Evolutionary conservation across 1,140 invertebrate species (phyloP), one percentile per base, ranked within the genome.

Genomic region (Dendrolimus kikuchii): DNA sequence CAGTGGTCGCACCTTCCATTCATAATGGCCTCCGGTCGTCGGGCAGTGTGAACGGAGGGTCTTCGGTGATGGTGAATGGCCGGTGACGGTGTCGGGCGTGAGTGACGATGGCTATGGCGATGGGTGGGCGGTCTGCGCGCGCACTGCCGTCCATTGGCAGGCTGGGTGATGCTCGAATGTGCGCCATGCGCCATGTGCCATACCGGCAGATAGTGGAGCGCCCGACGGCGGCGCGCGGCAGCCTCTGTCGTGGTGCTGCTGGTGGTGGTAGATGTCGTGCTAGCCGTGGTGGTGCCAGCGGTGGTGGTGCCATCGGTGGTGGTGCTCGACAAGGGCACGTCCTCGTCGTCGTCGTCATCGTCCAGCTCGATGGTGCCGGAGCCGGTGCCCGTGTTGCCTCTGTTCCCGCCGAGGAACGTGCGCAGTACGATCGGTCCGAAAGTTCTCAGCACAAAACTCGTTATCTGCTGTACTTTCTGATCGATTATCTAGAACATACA

Each of bases 401-500:
- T 76, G 57, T 82, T 86, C 39, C 83, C 78, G 41, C 88, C 88
- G 42, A 91, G 79, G 57, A 89, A 84, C 56, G 82, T 85, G 38
- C 89, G 87, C 49, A 94, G 87, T 37, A 93, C 71, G 41, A 90
- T 85, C 9, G 92, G 91, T 7, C 93, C 93, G 67, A 94, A 85
- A 38, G 90, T 83, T 62, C 90, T 90, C 74, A 94, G 89, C 64
- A 94, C 70, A 71, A 91, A 88, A 67, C 91, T 88, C 59, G 91
- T 90, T 74, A 94, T 90, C 78, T 89, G 82, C 88, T 93, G 93
- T 78, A 93, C 91, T 86, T 92, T 93, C 78, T 91, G 87, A 89
- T 94, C 92, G 87, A 94, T 89, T 88, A 93, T 92, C 93, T 94
- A 93, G 73, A 92, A 91, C 77, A 83, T 69, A 81, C 54, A 67